A percentile compares a stretch with the other conserved stretches of the same genome.
These are phyloP conservation scores for Achlya flavicornis DNA, from an alignment of 2,888 invertebrate genomes.

Conservation along the genomic window DNA sequence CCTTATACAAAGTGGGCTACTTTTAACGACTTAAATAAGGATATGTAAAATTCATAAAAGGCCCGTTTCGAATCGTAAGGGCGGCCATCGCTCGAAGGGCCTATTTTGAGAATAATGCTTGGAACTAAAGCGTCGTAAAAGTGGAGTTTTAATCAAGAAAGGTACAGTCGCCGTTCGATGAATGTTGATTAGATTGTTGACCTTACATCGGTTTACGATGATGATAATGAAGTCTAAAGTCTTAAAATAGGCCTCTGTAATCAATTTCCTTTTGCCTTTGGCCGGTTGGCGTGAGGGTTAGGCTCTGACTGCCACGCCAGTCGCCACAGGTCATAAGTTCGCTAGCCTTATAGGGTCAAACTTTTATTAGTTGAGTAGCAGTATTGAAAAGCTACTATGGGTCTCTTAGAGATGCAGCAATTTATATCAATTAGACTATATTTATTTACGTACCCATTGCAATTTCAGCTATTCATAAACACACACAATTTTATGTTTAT, in stretches of 20 bases:
- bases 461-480: no score
- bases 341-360: no score
- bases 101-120: constrained; percentile 19
- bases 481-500: no score
- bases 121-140: constrained; percentile 31
- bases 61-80: constrained; percentile 33
- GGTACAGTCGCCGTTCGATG: constrained; percentile 24
- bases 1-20: constrained; percentile 35
- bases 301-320: no score
- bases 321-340: no score
- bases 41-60: constrained; percentile 42
- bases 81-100: constrained; percentile 21
- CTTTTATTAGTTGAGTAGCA: no score
- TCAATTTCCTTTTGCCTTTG: neutral
- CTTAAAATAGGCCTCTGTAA: neutral
- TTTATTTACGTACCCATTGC: no score
- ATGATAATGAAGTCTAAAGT: neutral
- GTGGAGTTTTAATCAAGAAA: constrained; percentile 44
- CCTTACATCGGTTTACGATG: neutral
- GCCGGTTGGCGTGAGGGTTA: no score
- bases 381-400: no score
- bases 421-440: no score
- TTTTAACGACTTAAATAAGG: constrained; percentile 39
- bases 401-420: no score
- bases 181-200: constrained; percentile 8